Evolutionary conservation across 2,113 vertebrate genomes (phyloP), one percentile per base, ranked within the genome.

Genomic region (Galbula dea): DNA sequence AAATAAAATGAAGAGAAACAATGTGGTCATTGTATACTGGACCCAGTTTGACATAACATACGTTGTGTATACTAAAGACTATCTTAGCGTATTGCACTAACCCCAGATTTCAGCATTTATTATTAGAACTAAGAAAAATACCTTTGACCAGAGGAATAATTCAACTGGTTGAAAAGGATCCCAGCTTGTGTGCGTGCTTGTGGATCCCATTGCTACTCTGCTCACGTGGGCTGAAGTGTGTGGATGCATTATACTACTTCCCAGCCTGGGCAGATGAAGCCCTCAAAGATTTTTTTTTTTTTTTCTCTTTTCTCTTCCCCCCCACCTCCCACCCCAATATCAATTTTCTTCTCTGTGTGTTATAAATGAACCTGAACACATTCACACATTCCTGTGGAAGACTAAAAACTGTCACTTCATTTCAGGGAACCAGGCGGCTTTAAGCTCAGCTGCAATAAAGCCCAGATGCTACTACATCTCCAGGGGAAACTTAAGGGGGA

Each of bases 381-480:
- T 94, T 77, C 80, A 88, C 88, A 81, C 67, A 10, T 91, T 91
- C 86, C 76, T 79, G 73, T 90, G 43, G 83, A 97, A 97, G 76
- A 94, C 94, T 96, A 97, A 96, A 96, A 96, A 87, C 90, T 96
- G 69, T 89, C 96, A 92, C 93, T 93, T 90, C 92, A 59, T 97
- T 97, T 96, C 69, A 15, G 94, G 65, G 95, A 97, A 97, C 89
- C 86, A 97, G 91, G 95, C 87, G 46, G 94, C 96, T 97, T 97
- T 95, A 95, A 96, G 91, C 96, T 91, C 95, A 95, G 55, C 95
- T 96, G 96, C 90, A 96, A 93, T 96, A 97, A 97, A 93, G 95
- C 93, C 88, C 93, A 96, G 96, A 97, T 95, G 97, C 97, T 95
- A 69, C 90, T 85, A 23, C 74, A 85, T 95, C 95, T 96, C 93